A percentile compares a stretch with the other conserved stretches of the same genome.
phyloP scores from a whole-genome alignment of 2,113 vertebrate genomes.

The Drymodes brunneopygia region DNA sequence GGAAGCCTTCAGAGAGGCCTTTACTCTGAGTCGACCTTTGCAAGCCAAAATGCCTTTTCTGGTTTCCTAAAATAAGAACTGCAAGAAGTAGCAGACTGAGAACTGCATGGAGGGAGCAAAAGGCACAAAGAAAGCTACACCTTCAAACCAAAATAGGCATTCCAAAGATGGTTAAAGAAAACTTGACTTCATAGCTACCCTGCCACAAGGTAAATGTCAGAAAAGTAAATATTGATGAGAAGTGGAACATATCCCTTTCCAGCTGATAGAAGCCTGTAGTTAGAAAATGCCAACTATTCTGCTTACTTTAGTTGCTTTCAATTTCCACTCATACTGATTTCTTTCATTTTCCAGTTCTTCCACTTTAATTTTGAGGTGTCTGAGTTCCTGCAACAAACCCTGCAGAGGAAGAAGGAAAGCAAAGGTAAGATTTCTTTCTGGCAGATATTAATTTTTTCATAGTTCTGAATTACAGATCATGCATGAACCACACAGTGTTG shows the following conservation, averaged over 20 bases:
- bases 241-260: background rate
- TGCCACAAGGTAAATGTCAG: background rate
- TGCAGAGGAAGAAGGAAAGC: slow-evolving; percentile 45
- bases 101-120: background rate
- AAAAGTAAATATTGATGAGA: background rate
- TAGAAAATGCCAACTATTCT: background rate
- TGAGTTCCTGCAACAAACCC: slow-evolving; percentile 87
- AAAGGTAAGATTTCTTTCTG: background rate
- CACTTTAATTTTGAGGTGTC: slow-evolving; percentile 88
- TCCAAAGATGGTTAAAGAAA: background rate
- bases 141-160: background rate
- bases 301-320: slow-evolving; percentile 92
- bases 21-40: background rate
- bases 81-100: background rate
- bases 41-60: background rate
- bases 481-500: background rate
- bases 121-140: background rate
- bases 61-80: background rate
- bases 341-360: slow-evolving; percentile 93
- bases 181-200: background rate
- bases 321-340: slow-evolving; percentile 87
- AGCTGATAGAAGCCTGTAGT: background rate
- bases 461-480: background rate
- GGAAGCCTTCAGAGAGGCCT: slow-evolving; percentile 57
- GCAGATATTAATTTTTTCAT: background rate